A percentile compares a stretch with the other conserved stretches of the same genome.
These are phyloP conservation scores for Lophius piscatorius DNA, from an alignment of 2,113 vertebrate species.

Conservation along the genomic window DNA sequence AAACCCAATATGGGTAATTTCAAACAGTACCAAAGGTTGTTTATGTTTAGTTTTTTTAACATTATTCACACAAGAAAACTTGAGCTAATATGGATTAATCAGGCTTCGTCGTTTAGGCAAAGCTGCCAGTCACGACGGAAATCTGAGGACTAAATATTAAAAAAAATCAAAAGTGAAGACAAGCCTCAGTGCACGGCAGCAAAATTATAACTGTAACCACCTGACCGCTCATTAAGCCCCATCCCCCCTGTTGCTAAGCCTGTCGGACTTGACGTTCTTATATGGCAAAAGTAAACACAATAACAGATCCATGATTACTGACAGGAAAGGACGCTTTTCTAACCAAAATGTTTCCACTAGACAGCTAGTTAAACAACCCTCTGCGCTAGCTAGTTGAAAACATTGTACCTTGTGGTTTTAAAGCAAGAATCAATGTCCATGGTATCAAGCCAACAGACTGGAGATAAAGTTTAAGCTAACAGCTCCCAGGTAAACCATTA, in stretches of 20 bases:
- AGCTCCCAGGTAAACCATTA: no score
- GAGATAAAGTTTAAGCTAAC: no score
- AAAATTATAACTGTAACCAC: background rate
- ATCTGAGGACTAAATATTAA: background rate
- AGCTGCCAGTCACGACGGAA: slow-evolving; percentile 24
- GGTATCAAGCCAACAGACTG: no score
- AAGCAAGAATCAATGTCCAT: no score
- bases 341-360: no score
- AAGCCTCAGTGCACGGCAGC: slow-evolving; percentile 34
- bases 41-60: background rate
- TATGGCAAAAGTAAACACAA: background rate
- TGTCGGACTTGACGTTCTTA: background rate
- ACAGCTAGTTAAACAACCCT: no score
- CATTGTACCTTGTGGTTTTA: no score
- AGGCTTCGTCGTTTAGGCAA: background rate
- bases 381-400: no score
- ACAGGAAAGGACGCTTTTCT: no score
- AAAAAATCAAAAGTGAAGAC: background rate
- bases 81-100: background rate
- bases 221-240: slow-evolving; percentile 13
- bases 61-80: slow-evolving; percentile 7
- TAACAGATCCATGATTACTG: background rate
- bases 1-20: slow-evolving; percentile 77
- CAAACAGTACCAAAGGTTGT: slow-evolving; percentile 10
- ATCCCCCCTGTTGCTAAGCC: slow-evolving; percentile 1